Conservation (phyloP, 2,888 invertebrate species). For the Ptilodon capucinus region DNA sequence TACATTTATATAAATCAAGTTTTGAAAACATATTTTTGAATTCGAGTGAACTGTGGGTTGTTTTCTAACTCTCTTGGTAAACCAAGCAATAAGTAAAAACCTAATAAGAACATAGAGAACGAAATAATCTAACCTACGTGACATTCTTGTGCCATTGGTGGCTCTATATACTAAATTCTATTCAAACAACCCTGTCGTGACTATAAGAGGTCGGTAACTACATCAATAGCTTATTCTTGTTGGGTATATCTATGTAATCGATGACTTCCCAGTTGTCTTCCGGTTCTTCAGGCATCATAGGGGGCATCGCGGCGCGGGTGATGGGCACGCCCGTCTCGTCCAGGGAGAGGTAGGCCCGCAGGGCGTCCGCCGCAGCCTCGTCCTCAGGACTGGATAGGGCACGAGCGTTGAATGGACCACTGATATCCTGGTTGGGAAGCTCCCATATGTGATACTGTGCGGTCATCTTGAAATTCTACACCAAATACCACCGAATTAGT, state of each 20-base stretch:
- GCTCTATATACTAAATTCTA: too few species aligned
- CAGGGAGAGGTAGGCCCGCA: conserved; percentile 84
- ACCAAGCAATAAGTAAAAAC: too few species aligned
- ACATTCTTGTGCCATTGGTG: too few species aligned
- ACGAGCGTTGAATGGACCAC: conserved; percentile 85
- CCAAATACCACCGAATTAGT: background rate
- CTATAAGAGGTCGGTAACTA: background rate
- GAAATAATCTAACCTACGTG: too few species aligned
- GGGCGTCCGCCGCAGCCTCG: conserved; percentile 73
- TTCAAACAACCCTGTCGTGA: background rate
- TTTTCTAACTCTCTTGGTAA: too few species aligned
- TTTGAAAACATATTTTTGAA: too few species aligned
- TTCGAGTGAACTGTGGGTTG: too few species aligned
- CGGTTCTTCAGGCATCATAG: conserved; percentile 71
- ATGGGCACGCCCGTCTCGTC: conserved; percentile 84
- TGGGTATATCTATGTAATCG: conserved; percentile 85
- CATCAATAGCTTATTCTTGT: conserved; percentile 9
- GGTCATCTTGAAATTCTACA: conserved; percentile 83
- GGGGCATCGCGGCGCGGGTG: conserved; percentile 80
- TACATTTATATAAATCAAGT: too few species aligned
- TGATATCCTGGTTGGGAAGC: conserved; percentile 79
- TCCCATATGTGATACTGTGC: conserved; percentile 79
- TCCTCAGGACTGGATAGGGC: conserved; percentile 70
- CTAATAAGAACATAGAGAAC: too few species aligned
- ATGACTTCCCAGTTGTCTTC: conserved; percentile 85